Evolutionary conservation across 2,888 invertebrate genomes (phyloP).

Genomic region (Poecilobothrus nobilitatus): DNA sequence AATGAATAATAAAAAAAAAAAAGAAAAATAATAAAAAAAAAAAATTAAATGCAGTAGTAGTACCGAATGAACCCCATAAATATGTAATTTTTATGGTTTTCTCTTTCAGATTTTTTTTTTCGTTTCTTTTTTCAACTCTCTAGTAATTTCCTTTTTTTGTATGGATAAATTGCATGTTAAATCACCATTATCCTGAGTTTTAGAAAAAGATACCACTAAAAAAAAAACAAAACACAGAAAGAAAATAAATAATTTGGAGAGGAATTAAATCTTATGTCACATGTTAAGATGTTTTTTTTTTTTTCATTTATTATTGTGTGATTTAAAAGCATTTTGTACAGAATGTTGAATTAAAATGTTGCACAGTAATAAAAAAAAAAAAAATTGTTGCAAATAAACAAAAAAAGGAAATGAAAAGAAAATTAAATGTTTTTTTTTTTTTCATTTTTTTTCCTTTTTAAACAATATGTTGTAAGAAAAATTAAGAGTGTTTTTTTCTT

Average conservation of each 20-base stretch:
- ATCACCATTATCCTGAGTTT: constrained; percentile 1
- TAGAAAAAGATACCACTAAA: background rate
- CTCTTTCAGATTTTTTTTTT: too few relatives aligned
- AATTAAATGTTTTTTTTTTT: too few relatives aligned
- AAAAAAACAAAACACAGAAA: background rate
- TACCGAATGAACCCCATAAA: background rate
- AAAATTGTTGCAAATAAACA: too few relatives aligned
- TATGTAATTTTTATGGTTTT: background rate
- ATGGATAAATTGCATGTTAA: background rate
- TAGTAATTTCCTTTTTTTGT: background rate
- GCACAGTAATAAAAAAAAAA: background rate
- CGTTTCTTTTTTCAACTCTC: background rate
- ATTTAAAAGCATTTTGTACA: background rate
- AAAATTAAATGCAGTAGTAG: background rate
- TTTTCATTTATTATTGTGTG: background rate
- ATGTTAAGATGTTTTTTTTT: background rate
- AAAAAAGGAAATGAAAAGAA: too few relatives aligned
- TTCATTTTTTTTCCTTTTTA: too few relatives aligned
- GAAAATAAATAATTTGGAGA: background rate
- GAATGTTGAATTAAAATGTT: background rate
- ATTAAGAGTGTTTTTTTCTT: too few relatives aligned
- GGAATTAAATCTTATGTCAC: constrained; percentile 3
- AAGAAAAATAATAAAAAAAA: background rate
- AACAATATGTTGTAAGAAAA: too few relatives aligned
- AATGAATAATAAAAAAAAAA: too few relatives aligned